These are phyloP conservation scores for Rhinogobius similis DNA, from an alignment of 2,113 vertebrate genomes.

Conservation along the genomic window DNA sequence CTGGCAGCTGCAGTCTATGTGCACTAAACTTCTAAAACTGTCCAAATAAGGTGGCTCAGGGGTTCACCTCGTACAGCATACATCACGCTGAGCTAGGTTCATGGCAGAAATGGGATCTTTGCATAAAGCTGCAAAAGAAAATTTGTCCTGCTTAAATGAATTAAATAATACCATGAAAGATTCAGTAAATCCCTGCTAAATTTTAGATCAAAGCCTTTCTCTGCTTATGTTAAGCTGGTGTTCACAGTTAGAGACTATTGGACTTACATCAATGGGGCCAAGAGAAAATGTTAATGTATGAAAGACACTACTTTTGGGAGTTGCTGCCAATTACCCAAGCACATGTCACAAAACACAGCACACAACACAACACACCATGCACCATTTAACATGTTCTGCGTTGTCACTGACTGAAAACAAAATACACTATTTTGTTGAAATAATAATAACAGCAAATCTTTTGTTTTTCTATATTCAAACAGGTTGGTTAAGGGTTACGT, in stretches of 20 bases:
- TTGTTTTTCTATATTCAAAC: too few relatives aligned
- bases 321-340: background rate
- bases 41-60: background rate
- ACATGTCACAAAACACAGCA: background rate
- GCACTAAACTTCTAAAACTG: constrained; percentile 4
- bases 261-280: constrained; percentile 1
- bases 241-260: background rate
- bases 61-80: background rate
- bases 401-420: too few relatives aligned
- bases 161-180: constrained; percentile 6
- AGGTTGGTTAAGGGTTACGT: too few relatives aligned
- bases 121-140: background rate
- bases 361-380: background rate
- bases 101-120: background rate
- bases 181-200: background rate
- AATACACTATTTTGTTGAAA: too few relatives aligned
- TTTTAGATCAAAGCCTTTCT: background rate
- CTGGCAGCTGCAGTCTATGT: constrained; percentile 2
- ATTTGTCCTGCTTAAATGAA: background rate
- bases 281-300: background rate
- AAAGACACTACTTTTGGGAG: background rate
- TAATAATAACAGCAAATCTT: too few relatives aligned
- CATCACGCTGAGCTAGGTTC: background rate
- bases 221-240: background rate
- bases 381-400: too few relatives aligned